Base-by-base conservation (phyloP, 2,797 vertebrate species). In the Dendrocincla fuliginosa region DNA sequence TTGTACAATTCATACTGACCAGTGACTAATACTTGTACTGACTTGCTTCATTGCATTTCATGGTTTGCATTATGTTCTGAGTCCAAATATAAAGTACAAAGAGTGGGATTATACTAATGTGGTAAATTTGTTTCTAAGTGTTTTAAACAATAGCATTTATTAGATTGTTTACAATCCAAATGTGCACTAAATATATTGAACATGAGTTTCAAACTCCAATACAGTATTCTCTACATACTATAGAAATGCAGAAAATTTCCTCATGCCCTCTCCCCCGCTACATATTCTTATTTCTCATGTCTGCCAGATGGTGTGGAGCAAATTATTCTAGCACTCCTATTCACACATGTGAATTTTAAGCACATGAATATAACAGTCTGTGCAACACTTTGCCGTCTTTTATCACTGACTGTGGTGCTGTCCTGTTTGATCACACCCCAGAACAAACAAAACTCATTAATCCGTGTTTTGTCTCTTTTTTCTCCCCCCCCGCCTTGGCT, bases 271-370 rank as follows among this genome's bases (percentile, higher is more conserved):
- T 85, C 74, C 53, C 57, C 41, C 37, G 35, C 61, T 81, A 35
- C 44, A 81, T 86, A 91, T 71, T 86, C 69, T 3, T 85, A 71
- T 16, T 92, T 95, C 96, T 96, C 88, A 91, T 68, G 85, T 88
- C 94, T 95, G 92, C 97, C 97, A 98, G 97, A 97, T 97, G 97
- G 97, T 71, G 55, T 89, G 95, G 79, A 96, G 93, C 84, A 95
- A 97, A 97, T 98, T 97, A 97, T 97, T 97, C 95, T 74, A 92
- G 96, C 87, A 91, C 84, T 96, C 63, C 44, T 32, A 33, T 33
- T 46, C 32, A 46, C 41, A 64, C 81, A 77, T 91, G 91, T 94
- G 97, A 96, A 87, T 98, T 97, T 98, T 97, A 97, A 97, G 93
- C 93, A 96, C 97, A 96, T 96, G 95, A 97, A 93, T 93, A 30